These are phyloP conservation scores for Lepidothrix coronata DNA, from an alignment of 2,113 vertebrate genomes.

Conservation along the genomic window DNA sequence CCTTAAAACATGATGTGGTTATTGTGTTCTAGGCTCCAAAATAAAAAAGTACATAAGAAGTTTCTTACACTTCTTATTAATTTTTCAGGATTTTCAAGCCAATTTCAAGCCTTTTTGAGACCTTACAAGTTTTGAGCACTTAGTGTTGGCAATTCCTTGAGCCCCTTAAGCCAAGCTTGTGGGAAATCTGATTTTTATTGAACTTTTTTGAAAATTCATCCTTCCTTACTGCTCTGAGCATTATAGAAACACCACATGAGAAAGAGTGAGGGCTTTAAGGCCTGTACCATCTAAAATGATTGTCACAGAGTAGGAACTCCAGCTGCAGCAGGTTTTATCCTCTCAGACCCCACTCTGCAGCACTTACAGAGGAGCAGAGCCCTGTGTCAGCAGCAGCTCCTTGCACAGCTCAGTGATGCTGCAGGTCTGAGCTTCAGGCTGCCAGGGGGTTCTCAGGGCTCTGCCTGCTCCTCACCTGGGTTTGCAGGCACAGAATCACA, in stretches of 20 bases:
- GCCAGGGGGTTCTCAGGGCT: neutral
- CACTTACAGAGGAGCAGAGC: accelerated
- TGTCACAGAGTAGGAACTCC: neutral
- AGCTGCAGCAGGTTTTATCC: neutral
- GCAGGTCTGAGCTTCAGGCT: neutral
- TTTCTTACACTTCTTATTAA: neutral
- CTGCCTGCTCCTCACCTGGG: neutral
- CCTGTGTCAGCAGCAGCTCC: neutral
- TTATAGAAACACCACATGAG: neutral
- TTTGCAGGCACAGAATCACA: neutral
- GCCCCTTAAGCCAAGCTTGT: neutral
- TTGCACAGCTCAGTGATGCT: neutral
- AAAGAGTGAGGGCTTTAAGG: neutral
- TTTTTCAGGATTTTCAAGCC: neutral
- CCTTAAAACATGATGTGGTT: neutral
- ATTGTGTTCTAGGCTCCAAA: neutral
- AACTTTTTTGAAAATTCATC: neutral
- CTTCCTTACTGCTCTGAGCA: neutral
- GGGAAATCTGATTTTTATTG: neutral
- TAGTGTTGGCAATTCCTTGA: neutral
- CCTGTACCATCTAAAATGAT: neutral
- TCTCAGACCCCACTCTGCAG: neutral
- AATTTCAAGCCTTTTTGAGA: neutral
- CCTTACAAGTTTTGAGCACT: neutral
- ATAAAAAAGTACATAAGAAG: neutral